Percentiles rank a stretch among this genome's conserved stretches.
These are phyloP conservation scores for Tokudaia muenninki DNA, from an alignment of 2,797 vertebrate genomes.

Conservation along the genomic window DNA sequence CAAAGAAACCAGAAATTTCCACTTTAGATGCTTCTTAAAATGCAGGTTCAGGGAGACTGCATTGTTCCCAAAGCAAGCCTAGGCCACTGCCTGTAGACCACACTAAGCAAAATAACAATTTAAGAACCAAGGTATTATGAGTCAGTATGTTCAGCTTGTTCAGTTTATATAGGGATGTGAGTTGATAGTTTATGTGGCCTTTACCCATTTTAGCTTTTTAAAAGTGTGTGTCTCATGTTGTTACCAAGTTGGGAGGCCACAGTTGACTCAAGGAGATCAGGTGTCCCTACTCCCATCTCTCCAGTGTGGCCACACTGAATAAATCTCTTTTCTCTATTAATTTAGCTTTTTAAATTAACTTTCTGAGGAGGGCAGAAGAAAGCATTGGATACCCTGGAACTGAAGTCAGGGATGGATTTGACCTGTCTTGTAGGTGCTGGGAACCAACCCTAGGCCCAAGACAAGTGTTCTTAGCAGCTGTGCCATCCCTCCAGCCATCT, in stretches of 20 bases:
- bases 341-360: not conserved
- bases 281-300: too few species aligned
- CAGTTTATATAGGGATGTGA: not conserved
- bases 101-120: not conserved
- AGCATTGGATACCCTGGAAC: not conserved
- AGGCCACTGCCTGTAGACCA: not conserved
- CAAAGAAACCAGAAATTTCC: too few species aligned
- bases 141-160: not conserved
- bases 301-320: not conserved
- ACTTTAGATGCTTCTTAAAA: not conserved
- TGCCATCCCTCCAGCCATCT: not conserved
- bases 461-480: not conserved
- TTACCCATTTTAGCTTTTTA: not conserved
- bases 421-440: not conserved
- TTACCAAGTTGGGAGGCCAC: not conserved
- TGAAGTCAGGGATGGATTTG: not conserved
- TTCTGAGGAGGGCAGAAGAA: not conserved
- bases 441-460: not conserved
- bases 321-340: not conserved
- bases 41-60: not conserved
- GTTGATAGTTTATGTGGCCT: not conserved
- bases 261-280: not conserved
- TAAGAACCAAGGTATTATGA: not conserved
- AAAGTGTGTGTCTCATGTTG: not conserved
- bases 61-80: not conserved